Evolutionary conservation across 2,113 vertebrate species (phyloP), one percentile per base, ranked within the genome.

Genomic region (Solea solea): DNA sequence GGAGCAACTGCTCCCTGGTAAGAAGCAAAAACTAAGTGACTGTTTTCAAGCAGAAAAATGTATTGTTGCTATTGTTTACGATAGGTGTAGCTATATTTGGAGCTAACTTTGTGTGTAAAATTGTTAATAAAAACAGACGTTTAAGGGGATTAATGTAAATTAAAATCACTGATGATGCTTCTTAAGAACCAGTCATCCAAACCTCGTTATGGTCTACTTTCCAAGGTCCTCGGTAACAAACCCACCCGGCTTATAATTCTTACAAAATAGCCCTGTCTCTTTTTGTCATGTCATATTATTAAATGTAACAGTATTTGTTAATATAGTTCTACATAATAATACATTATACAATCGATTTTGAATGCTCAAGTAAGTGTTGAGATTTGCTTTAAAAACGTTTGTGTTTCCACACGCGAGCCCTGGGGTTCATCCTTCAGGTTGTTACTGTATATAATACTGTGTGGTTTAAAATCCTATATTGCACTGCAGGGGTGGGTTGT

Each of bases 1-100:
- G 98, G 98, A 98, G 91, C 91, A 78, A 45, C 3, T 99, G 97
- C 80, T 93, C 95, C 0, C 91, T 90, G 95, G 98, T 99, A 94
- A 86, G 83, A 69, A 51, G 2, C 40, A 44, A 40, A 16, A 9
- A 42, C 21, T 46, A 7, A 48, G 0, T 58, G 3, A 16, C 9
- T 2, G 1, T 25, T 48, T 48, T 61, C 54, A 42, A 70, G 14
- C 6, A 10, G 2, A 1, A 3, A 62, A 12, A 14, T 56, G 39
- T 49, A 7, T 51, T 1, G 4, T 16, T 27, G 9, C 45, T 8
- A 53, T 28, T 39, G n/a, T n/a, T n/a, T 50, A 15, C n/a, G n/a
- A 1, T 50, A 50, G 7, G 1, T 50, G 7, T 16, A 50, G 48
- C 1, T 50, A 50, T 50, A 16, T 50, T 16, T 16, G 11, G 16